phyloP scores from a whole-genome alignment of 2,888 invertebrate species.

The Bombylius major region DNA sequence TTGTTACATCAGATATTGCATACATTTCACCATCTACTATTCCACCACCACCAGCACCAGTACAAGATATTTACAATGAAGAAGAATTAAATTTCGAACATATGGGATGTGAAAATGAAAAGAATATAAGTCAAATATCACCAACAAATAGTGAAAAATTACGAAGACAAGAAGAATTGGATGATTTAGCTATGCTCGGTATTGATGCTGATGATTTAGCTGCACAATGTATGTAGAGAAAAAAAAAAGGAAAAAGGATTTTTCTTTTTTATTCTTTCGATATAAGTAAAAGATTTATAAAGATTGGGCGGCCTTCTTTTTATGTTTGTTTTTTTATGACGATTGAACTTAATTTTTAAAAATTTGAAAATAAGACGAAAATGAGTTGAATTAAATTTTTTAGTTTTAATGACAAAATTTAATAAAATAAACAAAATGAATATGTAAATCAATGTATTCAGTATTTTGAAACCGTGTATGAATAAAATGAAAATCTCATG shows the following conservation, averaged over 20 bases:
- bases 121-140: slow-evolving; percentile 12
- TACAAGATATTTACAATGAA: not conserved
- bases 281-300: too few species aligned
- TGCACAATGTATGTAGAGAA: slow-evolving; percentile 34
- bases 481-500: too few species aligned
- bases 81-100: slow-evolving; percentile 21
- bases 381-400: too few species aligned
- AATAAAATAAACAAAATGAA: too few species aligned
- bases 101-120: not conserved
- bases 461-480: too few species aligned
- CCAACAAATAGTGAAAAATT: slow-evolving; percentile 36
- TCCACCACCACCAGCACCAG: slow-evolving; percentile 24
- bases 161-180: slow-evolving; percentile 42
- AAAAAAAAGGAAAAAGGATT: not conserved
- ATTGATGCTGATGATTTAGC: slow-evolving; percentile 65
- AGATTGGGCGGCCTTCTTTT: too few species aligned
- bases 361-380: too few species aligned
- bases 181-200: slow-evolving; percentile 73
- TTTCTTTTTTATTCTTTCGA: too few species aligned
- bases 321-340: too few species aligned
- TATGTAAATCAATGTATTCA: too few species aligned
- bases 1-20: not conserved
- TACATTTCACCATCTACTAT: not conserved
- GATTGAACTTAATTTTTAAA: too few species aligned
- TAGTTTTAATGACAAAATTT: too few species aligned